Percentiles rank a stretch among this genome's conserved stretches.
Conservation (phyloP, 1,140 invertebrate genomes). For the Drosophila willistoni region DNA sequence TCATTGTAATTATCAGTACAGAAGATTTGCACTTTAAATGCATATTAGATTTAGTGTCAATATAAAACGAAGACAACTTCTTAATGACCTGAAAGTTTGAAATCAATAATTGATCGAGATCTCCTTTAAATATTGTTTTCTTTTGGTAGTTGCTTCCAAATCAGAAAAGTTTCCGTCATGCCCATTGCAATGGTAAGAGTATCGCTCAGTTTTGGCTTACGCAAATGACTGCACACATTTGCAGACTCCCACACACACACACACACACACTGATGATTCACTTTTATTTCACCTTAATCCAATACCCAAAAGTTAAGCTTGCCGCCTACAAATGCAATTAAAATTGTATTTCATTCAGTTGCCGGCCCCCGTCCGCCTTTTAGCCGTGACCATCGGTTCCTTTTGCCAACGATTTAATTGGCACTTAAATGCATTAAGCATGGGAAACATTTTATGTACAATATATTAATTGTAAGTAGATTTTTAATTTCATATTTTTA, state of each 20-base stretch:
- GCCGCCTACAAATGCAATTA: conserved; percentile 58
- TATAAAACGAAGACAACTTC: no score
- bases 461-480: conserved; percentile 13
- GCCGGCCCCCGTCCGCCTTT: background rate
- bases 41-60: no score
- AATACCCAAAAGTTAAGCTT: conserved; percentile 60
- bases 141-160: background rate
- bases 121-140: background rate
- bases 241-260: background rate
- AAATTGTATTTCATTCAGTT: conserved; percentile 43
- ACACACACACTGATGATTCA: background rate
- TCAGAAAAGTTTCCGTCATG: background rate
- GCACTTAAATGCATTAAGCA: conserved; percentile 64
- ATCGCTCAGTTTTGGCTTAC: background rate
- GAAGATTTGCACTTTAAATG: no score
- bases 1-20: no score
- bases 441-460: conserved; percentile 39
- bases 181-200: background rate
- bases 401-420: conserved; percentile 53
- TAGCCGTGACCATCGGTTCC: background rate
- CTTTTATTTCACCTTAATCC: conserved; percentile 43
- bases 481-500: conserved; percentile 35
- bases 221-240: conserved; percentile 4
- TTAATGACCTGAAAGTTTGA: no score
- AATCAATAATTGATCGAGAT: no score